Evolutionary conservation across 30 jellyfish, hydroid and myxozoan species (phyloP), one percentile per base, ranked within the genome.

Genomic region (Calvadosia cruxmelitensis): DNA sequence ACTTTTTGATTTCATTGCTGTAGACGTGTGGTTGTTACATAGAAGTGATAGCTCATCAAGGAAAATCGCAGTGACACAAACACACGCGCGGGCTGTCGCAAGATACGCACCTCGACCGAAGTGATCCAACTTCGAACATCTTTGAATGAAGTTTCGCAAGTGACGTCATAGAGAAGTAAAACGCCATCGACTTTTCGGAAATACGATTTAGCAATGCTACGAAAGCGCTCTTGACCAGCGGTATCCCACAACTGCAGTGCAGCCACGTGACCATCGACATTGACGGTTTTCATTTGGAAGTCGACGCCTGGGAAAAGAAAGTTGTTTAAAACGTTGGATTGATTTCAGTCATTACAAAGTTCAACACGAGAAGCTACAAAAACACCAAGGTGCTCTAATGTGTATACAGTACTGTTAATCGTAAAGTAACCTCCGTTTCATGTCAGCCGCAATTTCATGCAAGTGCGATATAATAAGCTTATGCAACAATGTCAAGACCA

Each of bases 181-280:
- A 89, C 98, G 34, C 98, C 98, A 66, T 89, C 98, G 3, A 89
- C 98, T 0, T 84, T 79, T 52, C 98, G 95, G 64, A 89, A 89
- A 76, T 89, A 89, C 29, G 95, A 83, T 62, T 82, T 89, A 1
- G 98, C 98, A 16, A 89, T 89, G 53, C 98, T 89, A 35, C 98
- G 84, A 72, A 89, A 89, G 65, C 93, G 66, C 64, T 89, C 98
- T 61, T 89, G 98, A 49, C 98, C 98, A 10, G 98, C 98, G 1
- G 98, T 89, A 64, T 89, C 98, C 98, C 98, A 89, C 16, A 81
- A 69, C 53, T 89, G 98, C 53, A 89, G 64, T 1, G 98, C 93
- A 61, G 81, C 74, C 15, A 63, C 67, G 48, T 75, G 86, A 20
- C 92, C 93, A 75, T 76, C 93, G 0, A 89, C 93, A 49, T 34